Evolutionary conservation across 2,888 invertebrate species (phyloP).

Genomic region (Brachylomia viminalis): DNA sequence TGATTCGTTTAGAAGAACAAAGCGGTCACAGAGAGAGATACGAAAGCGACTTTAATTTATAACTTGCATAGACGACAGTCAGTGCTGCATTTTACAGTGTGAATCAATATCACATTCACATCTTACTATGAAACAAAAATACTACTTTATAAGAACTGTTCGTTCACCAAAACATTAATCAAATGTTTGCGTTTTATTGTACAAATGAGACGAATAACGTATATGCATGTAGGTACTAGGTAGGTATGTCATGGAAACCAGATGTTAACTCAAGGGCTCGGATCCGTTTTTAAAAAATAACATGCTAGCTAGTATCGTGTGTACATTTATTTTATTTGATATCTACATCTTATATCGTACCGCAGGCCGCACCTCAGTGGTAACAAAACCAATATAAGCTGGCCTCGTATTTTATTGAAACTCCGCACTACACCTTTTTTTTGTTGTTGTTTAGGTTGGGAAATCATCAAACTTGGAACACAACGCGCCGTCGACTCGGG

Average conservation of each 20-base stretch:
- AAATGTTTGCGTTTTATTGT: slow-evolving; percentile 45
- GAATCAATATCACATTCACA: too few species aligned
- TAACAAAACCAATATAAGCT: background rate
- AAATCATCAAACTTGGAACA: too few species aligned
- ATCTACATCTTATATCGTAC: background rate
- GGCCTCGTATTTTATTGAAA: background rate
- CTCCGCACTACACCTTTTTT: too few species aligned
- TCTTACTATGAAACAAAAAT: background rate
- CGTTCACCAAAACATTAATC: slow-evolving; percentile 36
- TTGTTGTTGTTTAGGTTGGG: too few species aligned
- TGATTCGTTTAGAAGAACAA: background rate
- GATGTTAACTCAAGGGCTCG: slow-evolving; percentile 57
- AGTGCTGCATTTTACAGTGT: background rate
- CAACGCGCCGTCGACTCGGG: too few species aligned
- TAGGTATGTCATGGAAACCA: slow-evolving; percentile 60
- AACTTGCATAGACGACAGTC: too few species aligned
- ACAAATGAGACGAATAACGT: slow-evolving; percentile 29
- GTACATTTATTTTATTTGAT: background rate
- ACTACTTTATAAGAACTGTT: background rate
- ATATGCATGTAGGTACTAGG: slow-evolving; percentile 39
- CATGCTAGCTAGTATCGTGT: background rate
- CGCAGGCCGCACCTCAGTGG: background rate
- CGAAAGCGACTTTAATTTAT: background rate
- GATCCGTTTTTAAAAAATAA: slow-evolving; percentile 21
- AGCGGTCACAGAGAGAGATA: background rate